Conservation (phyloP, 2,113 vertebrate genomes). For the Myrmecophaga tridactyla region DNA sequence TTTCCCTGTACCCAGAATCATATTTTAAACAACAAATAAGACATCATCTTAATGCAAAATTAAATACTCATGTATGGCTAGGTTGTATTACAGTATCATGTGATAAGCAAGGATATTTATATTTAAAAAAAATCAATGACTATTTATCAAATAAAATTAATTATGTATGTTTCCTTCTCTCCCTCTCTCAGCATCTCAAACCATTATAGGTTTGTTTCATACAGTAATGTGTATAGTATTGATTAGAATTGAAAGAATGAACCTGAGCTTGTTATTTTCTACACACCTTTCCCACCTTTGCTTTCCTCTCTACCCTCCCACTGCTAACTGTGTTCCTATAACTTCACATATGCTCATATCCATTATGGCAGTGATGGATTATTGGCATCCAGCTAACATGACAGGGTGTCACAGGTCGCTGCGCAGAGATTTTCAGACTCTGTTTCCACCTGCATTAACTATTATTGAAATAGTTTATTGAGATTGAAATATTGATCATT, state of each 20-base stretch:
- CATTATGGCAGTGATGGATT: slow-evolving; percentile 89
- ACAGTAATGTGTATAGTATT: slow-evolving; percentile 83
- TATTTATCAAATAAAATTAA: slow-evolving; percentile 82
- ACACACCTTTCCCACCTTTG: slow-evolving; percentile 45
- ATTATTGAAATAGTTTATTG: slow-evolving; percentile 93
- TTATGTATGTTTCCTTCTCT: slow-evolving; percentile 72
- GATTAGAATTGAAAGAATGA: slow-evolving; percentile 85
- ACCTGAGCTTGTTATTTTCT: slow-evolving; percentile 50
- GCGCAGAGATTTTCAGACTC: slow-evolving; percentile 84
- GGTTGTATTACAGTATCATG: slow-evolving; percentile 43
- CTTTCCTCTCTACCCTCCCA: background rate
- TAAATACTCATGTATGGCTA: slow-evolving; percentile 62
- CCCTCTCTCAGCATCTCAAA: slow-evolving; percentile 47
- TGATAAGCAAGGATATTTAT: slow-evolving; percentile 69
- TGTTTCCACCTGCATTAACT: slow-evolving; percentile 86
- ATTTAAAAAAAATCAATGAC: slow-evolving; percentile 79
- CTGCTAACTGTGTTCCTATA: background rate
- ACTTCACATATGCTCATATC: slow-evolving; percentile 81
- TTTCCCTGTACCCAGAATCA: background rate
- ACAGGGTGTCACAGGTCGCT: slow-evolving; percentile 86
- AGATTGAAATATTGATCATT: slow-evolving; percentile 96
- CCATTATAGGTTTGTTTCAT: slow-evolving; percentile 60
- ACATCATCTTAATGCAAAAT: slow-evolving; percentile 51
- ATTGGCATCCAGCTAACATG: slow-evolving; percentile 82
- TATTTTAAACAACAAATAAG: slow-evolving; percentile 20